A percentile compares a stretch with the other conserved stretches of the same genome.
phyloP scores from a whole-genome alignment of 1,140 invertebrate genomes.

The Euborellia annulipes region DNA sequence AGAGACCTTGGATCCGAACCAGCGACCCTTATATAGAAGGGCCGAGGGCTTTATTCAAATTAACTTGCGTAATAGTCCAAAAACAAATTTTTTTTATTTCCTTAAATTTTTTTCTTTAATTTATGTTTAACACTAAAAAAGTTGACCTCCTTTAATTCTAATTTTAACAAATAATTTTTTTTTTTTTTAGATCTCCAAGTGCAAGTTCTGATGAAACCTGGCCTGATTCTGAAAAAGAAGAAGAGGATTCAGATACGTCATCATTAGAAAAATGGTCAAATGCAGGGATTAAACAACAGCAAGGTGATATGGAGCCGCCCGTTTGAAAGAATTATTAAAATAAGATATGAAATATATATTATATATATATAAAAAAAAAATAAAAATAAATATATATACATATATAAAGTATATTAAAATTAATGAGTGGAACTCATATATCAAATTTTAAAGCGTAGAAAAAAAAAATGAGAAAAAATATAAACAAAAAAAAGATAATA shows the following conservation, averaged over 20 bases:
- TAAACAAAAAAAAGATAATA: constrained; percentile 3
- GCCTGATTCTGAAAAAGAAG: background rate
- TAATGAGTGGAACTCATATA: constrained; percentile 8
- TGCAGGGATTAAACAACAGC: constrained; percentile 26
- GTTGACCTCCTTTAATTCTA: background rate
- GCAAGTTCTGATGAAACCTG: background rate
- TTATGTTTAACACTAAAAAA: no score
- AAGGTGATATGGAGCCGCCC: constrained; percentile 17
- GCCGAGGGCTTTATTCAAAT: no score
- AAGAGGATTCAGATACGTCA: constrained; percentile 3
- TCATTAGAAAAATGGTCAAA: constrained; percentile 24
- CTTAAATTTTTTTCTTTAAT: no score
- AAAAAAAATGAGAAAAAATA: constrained; percentile 13
- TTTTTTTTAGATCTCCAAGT: constrained; percentile 1
- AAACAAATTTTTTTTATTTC: no score
- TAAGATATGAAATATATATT: constrained; percentile 18
- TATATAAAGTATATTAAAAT: constrained; percentile 10
- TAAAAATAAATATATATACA: constrained; percentile 13
- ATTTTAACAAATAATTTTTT: background rate
- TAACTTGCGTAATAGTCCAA: no score
- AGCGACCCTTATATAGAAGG: no score
- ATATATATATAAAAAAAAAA: constrained; percentile 20
- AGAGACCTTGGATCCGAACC: no score
- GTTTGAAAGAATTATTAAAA: constrained; percentile 15
- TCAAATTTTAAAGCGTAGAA: no score